Base-by-base conservation (phyloP, 2,888 invertebrate species). In the Muschampia plurimacula region DNA sequence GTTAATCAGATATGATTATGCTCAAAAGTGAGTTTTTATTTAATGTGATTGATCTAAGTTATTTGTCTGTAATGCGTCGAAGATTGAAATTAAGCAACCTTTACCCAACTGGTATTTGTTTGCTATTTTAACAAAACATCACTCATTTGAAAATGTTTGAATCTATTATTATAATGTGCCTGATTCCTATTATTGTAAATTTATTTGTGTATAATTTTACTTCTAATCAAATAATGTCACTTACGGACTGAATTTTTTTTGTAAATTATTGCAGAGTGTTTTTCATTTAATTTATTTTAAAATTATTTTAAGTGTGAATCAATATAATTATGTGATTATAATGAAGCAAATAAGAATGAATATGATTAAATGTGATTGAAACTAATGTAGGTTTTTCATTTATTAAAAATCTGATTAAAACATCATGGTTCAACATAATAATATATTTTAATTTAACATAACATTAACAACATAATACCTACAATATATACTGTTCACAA, bases 121-220 rank as follows among this genome's bases (percentile, higher is more conserved):
- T 79, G 78, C 81, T 83, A 79, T 79, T 84, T 80, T 84, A 83
- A 82, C 81, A 81, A 77, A 81, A 79, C 80, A 82, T 86, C 88
- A 88, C 88, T 89, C 88, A 88, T 22, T 22, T 22, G 88, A 85
- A 79, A 82, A 87, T 92, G 90, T 84, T 80, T 82, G 28, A n/a
- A 80, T 80, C 81, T 82, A 79, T 80, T 86, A 83, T 87, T 83
- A 86, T 89, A 89, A 91, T 91, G 91, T 92, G 93, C 92, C 93
- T 92, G 93, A 93, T 93, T 94, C 93, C 93, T 94, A 93, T 91
- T 93, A 92, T 88, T 91, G 86, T 93, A 92, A 87, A 89, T 89
- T 90, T 92, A 87, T 90, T 92, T 90, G 88, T 90, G 88, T 92
- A 89, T 89, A 89, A 82, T 89, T 86, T 88, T 90, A 89, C 88